Evolutionary conservation across 1,140 invertebrate species (phyloP).

Genomic region (Drosophila truncata): DNA sequence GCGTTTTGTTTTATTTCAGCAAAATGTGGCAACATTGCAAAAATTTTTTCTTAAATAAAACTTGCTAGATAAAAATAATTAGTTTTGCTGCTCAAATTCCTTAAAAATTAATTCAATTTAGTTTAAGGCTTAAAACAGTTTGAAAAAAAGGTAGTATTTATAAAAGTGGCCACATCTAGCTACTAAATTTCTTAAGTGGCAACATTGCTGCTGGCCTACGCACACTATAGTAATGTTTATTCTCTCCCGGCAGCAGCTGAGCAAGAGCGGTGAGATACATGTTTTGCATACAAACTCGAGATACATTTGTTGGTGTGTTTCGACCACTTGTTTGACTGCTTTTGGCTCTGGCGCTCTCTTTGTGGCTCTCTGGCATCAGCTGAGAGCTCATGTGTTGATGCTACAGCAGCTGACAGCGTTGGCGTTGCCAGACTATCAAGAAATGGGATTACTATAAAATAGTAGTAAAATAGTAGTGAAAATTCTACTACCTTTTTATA

Average conservation of each 20-base stretch:
- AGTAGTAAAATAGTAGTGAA: slow-evolving; percentile 42
- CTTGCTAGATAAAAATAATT: background rate
- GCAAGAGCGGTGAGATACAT: slow-evolving; percentile 40
- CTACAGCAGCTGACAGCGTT: slow-evolving; percentile 59
- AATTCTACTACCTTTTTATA: slow-evolving; percentile 34
- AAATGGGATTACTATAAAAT: background rate
- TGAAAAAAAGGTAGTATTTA: background rate
- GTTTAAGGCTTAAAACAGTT: background rate
- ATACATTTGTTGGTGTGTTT: slow-evolving; percentile 27
- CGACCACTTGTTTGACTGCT: slow-evolving; percentile 79
- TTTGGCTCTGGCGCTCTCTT: slow-evolving; percentile 13
- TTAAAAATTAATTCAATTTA: no score
- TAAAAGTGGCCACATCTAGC: background rate
- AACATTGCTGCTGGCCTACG: background rate
- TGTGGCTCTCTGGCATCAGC: slow-evolving; percentile 51
- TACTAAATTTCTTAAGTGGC: background rate
- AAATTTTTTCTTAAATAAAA: background rate
- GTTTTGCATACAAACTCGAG: slow-evolving; percentile 67
- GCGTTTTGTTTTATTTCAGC: no score
- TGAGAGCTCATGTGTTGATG: slow-evolving; percentile 53
- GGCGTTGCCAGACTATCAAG: slow-evolving; percentile 56
- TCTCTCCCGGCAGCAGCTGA: slow-evolving; percentile 12
- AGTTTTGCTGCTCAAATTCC: background rate
- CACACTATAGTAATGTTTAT: background rate
- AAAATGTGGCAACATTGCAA: no score